Evolutionary conservation across 2,888 invertebrate genomes (phyloP).

Genomic region (Brassicogethes aeneus): DNA sequence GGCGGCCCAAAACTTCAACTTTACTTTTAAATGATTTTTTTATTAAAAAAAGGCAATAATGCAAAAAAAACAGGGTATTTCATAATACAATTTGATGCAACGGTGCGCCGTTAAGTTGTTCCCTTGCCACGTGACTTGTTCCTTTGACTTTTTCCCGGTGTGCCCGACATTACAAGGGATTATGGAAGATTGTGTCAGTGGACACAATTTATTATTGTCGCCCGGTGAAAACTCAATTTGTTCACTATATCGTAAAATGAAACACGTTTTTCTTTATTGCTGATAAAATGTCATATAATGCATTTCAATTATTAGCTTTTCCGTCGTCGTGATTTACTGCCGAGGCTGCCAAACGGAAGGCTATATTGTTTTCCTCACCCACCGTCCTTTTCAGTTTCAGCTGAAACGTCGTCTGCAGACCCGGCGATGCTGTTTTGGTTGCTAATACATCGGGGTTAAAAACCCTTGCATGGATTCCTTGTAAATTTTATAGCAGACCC

Average conservation of each 20-base stretch:
- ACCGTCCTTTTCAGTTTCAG: too few relatives aligned
- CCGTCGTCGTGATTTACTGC: not conserved
- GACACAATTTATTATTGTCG: slow-evolving; percentile 31
- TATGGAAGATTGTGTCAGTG: slow-evolving; percentile 20
- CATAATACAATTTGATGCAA: too few relatives aligned
- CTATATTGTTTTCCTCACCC: slow-evolving; percentile 1
- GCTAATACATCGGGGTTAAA: too few relatives aligned
- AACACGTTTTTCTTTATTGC: slow-evolving; percentile 18
- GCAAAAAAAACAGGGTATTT: too few relatives aligned
- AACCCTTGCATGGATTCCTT: too few relatives aligned
- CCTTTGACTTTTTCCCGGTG: slow-evolving; percentile 3
- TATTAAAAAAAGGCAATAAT: too few relatives aligned
- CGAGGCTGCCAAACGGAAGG: not conserved
- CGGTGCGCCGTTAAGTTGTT: too few relatives aligned
- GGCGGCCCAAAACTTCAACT: too few relatives aligned
- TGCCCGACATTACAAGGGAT: slow-evolving; percentile 13
- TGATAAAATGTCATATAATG: slow-evolving; percentile 17
- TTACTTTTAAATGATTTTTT: too few relatives aligned
- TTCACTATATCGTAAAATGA: slow-evolving; percentile 24
- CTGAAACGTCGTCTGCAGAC: too few relatives aligned
- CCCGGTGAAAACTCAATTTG: slow-evolving; percentile 31
- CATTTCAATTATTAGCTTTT: slow-evolving; percentile 4
- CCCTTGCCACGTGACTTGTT: slow-evolving; percentile 6
- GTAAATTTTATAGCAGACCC: too few relatives aligned
- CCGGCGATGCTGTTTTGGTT: too few relatives aligned